Base-by-base conservation (phyloP, 2,797 vertebrate genomes). In the Silurus aristotelis region DNA sequence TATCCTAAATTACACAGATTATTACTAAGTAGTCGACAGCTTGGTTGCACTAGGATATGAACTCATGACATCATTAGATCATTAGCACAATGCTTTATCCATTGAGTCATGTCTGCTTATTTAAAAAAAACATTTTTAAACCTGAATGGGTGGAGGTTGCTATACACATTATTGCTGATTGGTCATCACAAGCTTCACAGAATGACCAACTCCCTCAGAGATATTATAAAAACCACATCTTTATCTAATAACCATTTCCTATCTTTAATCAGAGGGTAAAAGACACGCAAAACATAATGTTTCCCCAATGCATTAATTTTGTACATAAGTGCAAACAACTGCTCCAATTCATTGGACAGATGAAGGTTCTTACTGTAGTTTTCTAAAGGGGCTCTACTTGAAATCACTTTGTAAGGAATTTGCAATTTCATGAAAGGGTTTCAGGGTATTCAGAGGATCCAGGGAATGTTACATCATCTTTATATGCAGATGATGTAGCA, bases 391-490 rank as follows among this genome's bases (percentile, higher is more conserved):
- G 6, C 8, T 55, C 63, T 67, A 68, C 17, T 38, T 70, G 19
- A 68, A 56, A 56, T 70, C 19, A 70, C 48, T 38, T 55, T 56
- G 46, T 5, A 52, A 3, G 15, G 61, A 66, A 80, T 55, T 20
- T 1, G 14, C 9, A 70, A 56, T 68, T 68, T 58, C 14, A 55
- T 68, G 61, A 22, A 56, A 38, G 12, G 0, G 1, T 70, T 82
- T 67, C n/a, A 48, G 38, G 7, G 20, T 80, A 64, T 64, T 52
- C 10, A 60, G 9, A 58, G 48, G 27, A 67, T 20, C 31, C n/a
- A 38, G 52, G 55, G 27, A 71, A 9, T 46, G 80, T 43, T 82
- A 25, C 13, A 82, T 71, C 80, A 70, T 43, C 64, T 82, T 60
- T 20, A 22, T 82, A 70, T 58, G 52, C 48, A 82, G 25, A 55